Evolutionary conservation across 2,888 invertebrate genomes (phyloP), one percentile per base, ranked within the genome.

Genomic region (Zaprionus obscuricornis): DNA sequence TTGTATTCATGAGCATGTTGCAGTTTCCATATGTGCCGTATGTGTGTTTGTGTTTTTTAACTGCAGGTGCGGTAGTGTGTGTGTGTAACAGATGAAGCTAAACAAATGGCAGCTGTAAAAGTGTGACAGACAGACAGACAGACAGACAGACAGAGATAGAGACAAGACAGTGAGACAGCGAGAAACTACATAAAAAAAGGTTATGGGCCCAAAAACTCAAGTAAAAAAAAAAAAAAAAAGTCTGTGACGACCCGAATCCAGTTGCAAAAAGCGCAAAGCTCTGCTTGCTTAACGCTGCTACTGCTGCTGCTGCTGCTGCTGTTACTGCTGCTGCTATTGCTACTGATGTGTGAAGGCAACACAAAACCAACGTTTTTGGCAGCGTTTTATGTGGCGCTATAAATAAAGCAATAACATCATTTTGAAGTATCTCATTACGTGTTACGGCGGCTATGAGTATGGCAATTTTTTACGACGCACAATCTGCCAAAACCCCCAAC

Each of bases 351-450:
- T n/a, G n/a, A n/a, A n/a, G n/a, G n/a, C n/a, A 34, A 5, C 10
- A 8, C 49, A 11, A 66, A 69, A 69, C 51, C 65, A 68, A 60
- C 51, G 47, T 56, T 52, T 26, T 22, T 71, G 47, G 22, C 59
- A 56, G 66, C 43, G 70, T 78, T 66, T 79, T 79, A 71, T 84
- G 70, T 60, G 65, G 14, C 40, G 70, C 85, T 68, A 81, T 81
- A 82, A 81, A 81, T 81, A 78, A 84, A 82, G 78, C 82, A 84
- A 85, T 85, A 85, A 82, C 85, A 84, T 85, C 75, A 84, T 75
- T 84, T 84, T 85, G 82, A 82, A 85, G 78, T 82, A 77, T 76
- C 84, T 84, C 84, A 81, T 84, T 84, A 79, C 58, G 77, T 84
- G 77, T 65, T 84, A 84, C 81, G 84, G 77, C 74, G 55, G 58